phyloP scores from a whole-genome alignment of 2,797 vertebrate species.

The Malacoctenus gilli region DNA sequence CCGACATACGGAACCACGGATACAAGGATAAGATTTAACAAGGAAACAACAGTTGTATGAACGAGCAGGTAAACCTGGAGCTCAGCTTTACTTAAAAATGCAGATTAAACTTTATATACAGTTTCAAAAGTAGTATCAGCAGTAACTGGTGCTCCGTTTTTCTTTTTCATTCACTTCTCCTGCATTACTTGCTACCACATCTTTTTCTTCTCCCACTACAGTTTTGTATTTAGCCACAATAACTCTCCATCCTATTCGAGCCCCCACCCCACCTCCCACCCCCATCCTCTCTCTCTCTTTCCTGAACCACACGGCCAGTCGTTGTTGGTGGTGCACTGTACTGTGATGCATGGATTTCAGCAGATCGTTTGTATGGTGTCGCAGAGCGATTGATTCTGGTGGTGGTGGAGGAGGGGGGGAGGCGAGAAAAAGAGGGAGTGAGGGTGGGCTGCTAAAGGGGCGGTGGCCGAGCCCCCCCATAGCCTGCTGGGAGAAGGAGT shows the following conservation, averaged over 20 bases:
- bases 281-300: conserved; percentile 36
- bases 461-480: conserved; percentile 75
- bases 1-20: too few relatives aligned
- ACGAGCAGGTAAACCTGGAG: too few relatives aligned
- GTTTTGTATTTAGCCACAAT: conserved; percentile 32
- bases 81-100: too few relatives aligned
- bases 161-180: not conserved
- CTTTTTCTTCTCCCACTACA: conserved; percentile 24
- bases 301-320: conserved; percentile 57
- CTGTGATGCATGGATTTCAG: conserved; percentile 78
- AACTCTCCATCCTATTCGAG: conserved; percentile 46
- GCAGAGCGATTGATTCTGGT: conserved; percentile 84
- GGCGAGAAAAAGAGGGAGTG: conserved; percentile 62
- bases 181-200: not conserved
- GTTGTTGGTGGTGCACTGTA: conserved; percentile 68
- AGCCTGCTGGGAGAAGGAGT: conserved; percentile 79
- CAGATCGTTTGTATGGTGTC: conserved; percentile 84
- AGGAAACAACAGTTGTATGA: too few relatives aligned
- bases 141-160: not conserved
- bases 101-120: too few relatives aligned
- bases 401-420: conserved; percentile 64
- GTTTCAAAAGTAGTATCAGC: not conserved
- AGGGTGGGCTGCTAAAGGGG: conserved; percentile 57
- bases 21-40: too few relatives aligned
- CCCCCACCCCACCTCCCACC: conserved; percentile 32